A percentile compares a stretch with the other conserved stretches of the same genome.
phyloP scores from a whole-genome alignment of 2,797 vertebrate genomes.

The Sebastiscus tertius region DNA sequence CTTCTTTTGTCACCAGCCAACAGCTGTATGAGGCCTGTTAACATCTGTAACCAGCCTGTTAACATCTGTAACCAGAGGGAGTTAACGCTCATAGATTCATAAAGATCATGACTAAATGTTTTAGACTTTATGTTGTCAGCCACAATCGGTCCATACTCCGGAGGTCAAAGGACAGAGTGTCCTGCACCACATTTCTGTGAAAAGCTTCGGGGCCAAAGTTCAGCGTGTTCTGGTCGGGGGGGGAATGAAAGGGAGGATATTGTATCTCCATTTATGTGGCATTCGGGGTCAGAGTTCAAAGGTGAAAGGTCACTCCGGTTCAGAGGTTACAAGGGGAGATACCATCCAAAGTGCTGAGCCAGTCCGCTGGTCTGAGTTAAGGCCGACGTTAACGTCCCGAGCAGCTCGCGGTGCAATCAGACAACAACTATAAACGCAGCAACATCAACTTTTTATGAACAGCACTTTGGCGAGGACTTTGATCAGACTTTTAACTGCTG shows the following conservation, averaged over 20 bases:
- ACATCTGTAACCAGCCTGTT: background rate
- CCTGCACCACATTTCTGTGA: conserved; percentile 78
- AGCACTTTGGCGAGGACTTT: conserved; percentile 71
- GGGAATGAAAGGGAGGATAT: conserved; percentile 81
- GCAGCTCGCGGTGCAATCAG: conserved; percentile 23
- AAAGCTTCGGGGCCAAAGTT: conserved; percentile 80
- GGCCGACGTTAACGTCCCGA: conserved; percentile 7
- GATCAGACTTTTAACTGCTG: conserved; percentile 74
- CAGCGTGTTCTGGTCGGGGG: conserved; percentile 60
- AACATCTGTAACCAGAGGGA: conserved; percentile 19
- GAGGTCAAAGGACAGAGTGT: conserved; percentile 80
- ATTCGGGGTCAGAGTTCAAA: conserved; percentile 79
- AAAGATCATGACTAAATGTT: conserved; percentile 37
- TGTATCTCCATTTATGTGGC: conserved; percentile 86
- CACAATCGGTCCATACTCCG: conserved; percentile 56
- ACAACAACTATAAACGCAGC: conserved; percentile 53
- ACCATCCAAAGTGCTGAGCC: conserved; percentile 70
- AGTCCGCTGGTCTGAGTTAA: conserved; percentile 38
- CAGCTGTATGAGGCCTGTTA: background rate
- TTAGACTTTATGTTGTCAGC: conserved; percentile 49
- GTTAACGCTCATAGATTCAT: conserved; percentile 38
- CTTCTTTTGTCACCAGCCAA: conserved; percentile 7
- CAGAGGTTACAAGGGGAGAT: conserved; percentile 79
- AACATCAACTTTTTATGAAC: conserved; percentile 71
- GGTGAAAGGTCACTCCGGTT: conserved; percentile 79